Evolutionary conservation across 2,113 vertebrate species (phyloP), one percentile per base, ranked within the genome.

Genomic region (Pseudorasbora parva): DNA sequence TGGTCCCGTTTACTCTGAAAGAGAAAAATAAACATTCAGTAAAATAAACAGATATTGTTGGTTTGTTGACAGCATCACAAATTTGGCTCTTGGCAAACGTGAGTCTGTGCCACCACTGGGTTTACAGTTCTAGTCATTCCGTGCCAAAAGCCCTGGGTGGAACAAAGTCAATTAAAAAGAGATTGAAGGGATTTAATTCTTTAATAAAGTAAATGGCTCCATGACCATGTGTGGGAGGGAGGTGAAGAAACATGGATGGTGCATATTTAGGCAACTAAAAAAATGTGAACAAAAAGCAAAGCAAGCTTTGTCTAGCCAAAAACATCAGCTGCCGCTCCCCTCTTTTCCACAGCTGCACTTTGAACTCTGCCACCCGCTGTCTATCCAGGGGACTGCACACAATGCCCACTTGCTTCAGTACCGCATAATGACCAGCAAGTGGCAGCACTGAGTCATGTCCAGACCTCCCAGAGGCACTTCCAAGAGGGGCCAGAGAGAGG

Each of bases 1-100:
- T 99, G 98, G 95, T 99, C 98, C 94, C 98, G 95, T 95, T 99
- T 99, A 92, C 98, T 99, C 98, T 99, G 95, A 30, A 86, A 92
- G 71, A 91, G 51, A 89, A 66, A 88, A 57, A 86, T 54, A 86
- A 82, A 85, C 74, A 78, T 86, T 84, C 75, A 68, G 75, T 75
- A 87, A 89, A 85, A 90, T 87, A 87, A 90, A 90, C 87, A 90
- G 79, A 88, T 85, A 92, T 90, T 21, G 82, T 90, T 88, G 91
- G 90, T 93, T 92, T 92, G 89, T 92, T 92, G 89, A 89, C 77
- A 69, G 90, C 85, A 37, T 91, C 85, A 88, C 88, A 92, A 88
- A 90, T 87, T 87, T 75, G 83, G 84, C 85, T 88, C 85, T 88
- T 91, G 90, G 91, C 90, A 91, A 88, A 89, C 88, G 76, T 64